Base-by-base conservation (phyloP, 1,140 invertebrate species). In the Eriosoma lanigerum region DNA sequence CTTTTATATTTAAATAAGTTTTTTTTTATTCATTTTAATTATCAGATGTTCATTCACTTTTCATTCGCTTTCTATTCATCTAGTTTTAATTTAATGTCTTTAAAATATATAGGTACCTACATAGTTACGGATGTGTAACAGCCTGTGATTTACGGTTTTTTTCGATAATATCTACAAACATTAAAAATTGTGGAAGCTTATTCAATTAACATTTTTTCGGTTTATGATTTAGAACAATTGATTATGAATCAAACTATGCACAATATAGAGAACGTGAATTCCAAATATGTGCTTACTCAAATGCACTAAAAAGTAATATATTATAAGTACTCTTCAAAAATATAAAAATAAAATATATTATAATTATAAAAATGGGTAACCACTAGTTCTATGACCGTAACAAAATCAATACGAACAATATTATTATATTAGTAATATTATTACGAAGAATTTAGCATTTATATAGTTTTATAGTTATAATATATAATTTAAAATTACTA, bases 21-120 rank as follows among this genome's bases (percentile, higher is more conserved):
- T 66, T 66, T 66, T 38, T 78, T 78, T 78, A n/a, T n/a, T n/a
- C n/a, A n/a, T n/a, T 78, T 78, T 78, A 78, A 78, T 78, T 78
- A 78, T 78, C 75, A n/a, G 75, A 60, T 60, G 62, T 78, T 62
- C 54, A 38, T 76, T 58, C 73, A 17, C 52, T 21, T 60, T 56
- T 48, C 73, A n/a, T 38, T 10, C 68, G 29, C 68, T 70, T 26
- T 24, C 13, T 46, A 38, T 24, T 29, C 8, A 10, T 52, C 52
- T 73, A 44, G 32, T 78, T 78, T 60, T 32, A 75, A 75, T 38
- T 56, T 75, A 78, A 78, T 62, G 75, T 78, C 38, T 56, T 60
- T 60, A 60, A 24, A 75, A 58, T 9, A 38, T 60, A 44, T 62
- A n/a, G n/a, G n/a, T n/a, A n/a, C n/a, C n/a, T n/a, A 62, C 15